Conservation (phyloP, 2,888 invertebrate species). For the Callimorpha dominula region DNA sequence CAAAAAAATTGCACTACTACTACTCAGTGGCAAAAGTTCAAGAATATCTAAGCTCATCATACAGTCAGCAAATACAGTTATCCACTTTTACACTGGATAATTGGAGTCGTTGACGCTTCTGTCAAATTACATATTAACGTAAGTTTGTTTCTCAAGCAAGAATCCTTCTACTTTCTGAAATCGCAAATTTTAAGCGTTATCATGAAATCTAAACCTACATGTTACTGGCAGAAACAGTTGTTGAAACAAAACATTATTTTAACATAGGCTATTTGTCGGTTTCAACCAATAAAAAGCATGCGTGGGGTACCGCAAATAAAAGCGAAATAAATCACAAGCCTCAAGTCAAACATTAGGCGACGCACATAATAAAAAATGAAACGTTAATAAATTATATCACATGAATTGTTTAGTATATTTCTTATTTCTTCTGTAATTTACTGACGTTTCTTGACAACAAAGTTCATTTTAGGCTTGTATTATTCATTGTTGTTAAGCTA, state of each 20-base stretch:
- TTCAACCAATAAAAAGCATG: neutral
- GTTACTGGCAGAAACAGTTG: conserved; percentile 5
- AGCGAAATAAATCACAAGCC: conserved; percentile 12
- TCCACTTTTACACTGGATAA: neutral
- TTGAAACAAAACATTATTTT: conserved; percentile 9
- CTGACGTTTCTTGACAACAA: neutral
- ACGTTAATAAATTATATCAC: neutral
- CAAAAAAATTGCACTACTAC: too few species aligned
- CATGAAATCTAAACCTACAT: neutral
- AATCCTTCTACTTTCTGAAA: neutral
- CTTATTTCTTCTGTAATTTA: neutral
- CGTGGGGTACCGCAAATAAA: neutral
- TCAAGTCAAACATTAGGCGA: neutral
- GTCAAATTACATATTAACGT: neutral
- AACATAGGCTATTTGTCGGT: neutral
- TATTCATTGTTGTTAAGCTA: neutral
- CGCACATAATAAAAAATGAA: conserved; percentile 5
- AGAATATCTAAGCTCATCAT: too few species aligned
- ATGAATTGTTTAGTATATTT: conserved; percentile 6
- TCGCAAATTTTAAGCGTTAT: neutral
- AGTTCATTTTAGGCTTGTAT: neutral
- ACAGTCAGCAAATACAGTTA: too few species aligned
- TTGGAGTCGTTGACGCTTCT: neutral
- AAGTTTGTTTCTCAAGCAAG: neutral
- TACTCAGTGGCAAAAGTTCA: too few species aligned